Evolutionary conservation across 2,888 invertebrate genomes (phyloP).

Genomic region (Glyphotaelius pellucidus): DNA sequence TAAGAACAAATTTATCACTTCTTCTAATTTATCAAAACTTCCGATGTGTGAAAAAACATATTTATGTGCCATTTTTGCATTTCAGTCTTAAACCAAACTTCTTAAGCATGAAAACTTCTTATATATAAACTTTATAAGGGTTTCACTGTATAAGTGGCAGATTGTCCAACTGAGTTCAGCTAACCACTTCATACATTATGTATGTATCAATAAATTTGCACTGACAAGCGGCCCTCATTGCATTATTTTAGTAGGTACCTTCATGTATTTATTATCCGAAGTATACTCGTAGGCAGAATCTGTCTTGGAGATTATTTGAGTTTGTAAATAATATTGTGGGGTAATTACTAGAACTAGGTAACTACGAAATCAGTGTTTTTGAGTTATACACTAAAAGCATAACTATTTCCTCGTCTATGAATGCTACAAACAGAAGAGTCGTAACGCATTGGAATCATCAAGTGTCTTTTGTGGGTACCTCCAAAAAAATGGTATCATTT

Average conservation of each 20-base stretch:
- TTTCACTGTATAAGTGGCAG: not conserved
- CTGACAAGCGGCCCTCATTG: not conserved
- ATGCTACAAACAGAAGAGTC: no score
- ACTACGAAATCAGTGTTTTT: no score
- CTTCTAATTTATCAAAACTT: not conserved
- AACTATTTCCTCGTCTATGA: no score
- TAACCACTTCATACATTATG: not conserved
- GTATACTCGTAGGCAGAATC: not conserved
- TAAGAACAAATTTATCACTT: not conserved
- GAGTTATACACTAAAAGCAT: no score
- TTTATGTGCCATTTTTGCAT: not conserved
- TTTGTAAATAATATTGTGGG: not conserved
- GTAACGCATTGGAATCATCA: no score
- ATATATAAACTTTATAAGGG: no score
- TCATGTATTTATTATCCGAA: not conserved
- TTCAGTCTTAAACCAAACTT: not conserved
- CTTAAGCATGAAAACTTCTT: no score
- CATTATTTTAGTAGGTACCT: not conserved
- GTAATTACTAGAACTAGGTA: no score
- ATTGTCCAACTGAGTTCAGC: not conserved
- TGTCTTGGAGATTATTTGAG: not conserved
- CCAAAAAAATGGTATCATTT: no score
- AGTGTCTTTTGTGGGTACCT: no score
- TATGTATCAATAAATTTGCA: not conserved
- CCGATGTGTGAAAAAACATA: no score